Evolutionary conservation across 1,140 invertebrate genomes (phyloP).

Genomic region (Archivesica marissinica): DNA sequence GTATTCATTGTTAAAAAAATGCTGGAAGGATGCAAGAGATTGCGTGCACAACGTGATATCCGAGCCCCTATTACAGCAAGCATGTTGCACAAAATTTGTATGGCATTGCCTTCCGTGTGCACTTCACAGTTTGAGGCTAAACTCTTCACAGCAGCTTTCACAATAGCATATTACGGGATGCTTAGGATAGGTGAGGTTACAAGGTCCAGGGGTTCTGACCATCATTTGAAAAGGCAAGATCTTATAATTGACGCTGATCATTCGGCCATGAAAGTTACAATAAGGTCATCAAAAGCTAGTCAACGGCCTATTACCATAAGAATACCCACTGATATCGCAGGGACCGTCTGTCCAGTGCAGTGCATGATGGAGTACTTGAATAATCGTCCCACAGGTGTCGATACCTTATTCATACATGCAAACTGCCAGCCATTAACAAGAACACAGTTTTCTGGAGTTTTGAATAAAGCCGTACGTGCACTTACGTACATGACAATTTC

Average conservation of each 20-base stretch:
- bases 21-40: not conserved
- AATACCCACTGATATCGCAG: not conserved
- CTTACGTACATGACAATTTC: not conserved
- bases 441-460: not conserved
- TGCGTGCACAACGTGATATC: not conserved
- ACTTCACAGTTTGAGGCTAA: not conserved
- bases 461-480: not conserved
- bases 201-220: not conserved
- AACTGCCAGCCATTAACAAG: not conserved
- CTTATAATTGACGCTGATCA: not conserved
- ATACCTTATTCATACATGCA: not conserved
- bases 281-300: not conserved
- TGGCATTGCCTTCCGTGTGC: not conserved
- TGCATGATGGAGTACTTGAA: not conserved
- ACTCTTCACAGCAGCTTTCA: not conserved
- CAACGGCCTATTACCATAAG: not conserved
- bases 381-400: not conserved
- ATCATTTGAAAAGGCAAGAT: not conserved
- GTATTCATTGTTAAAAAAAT: slow-evolving; percentile 8
- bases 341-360: not conserved
- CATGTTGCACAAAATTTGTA: not conserved
- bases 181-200: slow-evolving; percentile 6
- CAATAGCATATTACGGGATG: slow-evolving; percentile 14
- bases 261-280: not conserved
- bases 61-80: not conserved